Percentiles rank a stretch among this genome's conserved stretches.
phyloP scores from a whole-genome alignment of 2,113 vertebrate species.

The Burhinus oedicnemus region DNA sequence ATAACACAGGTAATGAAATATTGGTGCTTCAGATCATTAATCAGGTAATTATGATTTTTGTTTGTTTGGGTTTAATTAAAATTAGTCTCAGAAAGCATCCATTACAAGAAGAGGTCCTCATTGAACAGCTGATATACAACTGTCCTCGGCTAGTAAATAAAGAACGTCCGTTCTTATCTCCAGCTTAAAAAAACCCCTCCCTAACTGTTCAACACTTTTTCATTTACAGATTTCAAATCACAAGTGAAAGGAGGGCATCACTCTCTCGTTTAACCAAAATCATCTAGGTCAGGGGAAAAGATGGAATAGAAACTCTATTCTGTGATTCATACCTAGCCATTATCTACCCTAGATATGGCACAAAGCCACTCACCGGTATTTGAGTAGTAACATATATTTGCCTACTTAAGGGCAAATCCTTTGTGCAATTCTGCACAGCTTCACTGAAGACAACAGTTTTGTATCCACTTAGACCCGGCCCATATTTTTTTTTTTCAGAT shows the following conservation, averaged over 20 bases:
- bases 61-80: constrained; percentile 54
- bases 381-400: background rate
- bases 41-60: constrained; percentile 37
- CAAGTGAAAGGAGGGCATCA: background rate
- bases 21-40: constrained; percentile 17
- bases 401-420: background rate
- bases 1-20: constrained; percentile 22
- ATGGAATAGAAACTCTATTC: background rate
- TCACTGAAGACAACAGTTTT: background rate
- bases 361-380: background rate
- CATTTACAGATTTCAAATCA: background rate
- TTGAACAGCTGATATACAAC: background rate
- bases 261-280: background rate
- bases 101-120: constrained; percentile 30
- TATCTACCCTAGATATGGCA: background rate
- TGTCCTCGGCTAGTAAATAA: background rate
- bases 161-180: background rate
- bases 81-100: background rate
- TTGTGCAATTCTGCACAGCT: background rate
- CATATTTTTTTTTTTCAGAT: background rate
- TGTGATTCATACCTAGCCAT: background rate
- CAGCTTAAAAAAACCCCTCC: background rate
- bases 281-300: background rate
- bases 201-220: background rate
- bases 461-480: background rate